Conservation (phyloP, 2,113 vertebrate species). For the Corythoichthys haematopterus region DNA sequence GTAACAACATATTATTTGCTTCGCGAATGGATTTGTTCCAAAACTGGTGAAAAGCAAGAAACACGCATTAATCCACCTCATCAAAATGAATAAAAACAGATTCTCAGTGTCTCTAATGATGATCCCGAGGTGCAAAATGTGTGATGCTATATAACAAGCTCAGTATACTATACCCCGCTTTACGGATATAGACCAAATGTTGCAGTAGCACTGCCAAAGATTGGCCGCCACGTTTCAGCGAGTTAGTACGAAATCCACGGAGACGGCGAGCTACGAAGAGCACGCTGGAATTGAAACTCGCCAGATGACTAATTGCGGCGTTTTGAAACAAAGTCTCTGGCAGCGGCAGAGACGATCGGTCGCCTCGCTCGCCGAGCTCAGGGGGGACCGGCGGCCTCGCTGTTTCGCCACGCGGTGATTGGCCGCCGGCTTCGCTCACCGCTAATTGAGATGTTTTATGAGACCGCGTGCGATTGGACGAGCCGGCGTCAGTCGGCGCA, state of each 20-base stretch:
- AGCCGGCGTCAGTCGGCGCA: constrained; percentile 7
- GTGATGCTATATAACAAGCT: neutral
- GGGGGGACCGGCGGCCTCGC: constrained; percentile 50
- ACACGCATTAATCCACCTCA: neutral
- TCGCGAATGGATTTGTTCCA: too few relatives aligned
- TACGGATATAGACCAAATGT: neutral
- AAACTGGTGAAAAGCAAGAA: too few relatives aligned
- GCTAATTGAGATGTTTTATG: constrained; percentile 44
- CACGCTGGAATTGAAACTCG: constrained; percentile 59
- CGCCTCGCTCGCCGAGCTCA: constrained; percentile 59
- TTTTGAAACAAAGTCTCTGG: constrained; percentile 71
- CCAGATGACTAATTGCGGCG: constrained; percentile 72
- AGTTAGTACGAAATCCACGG: neutral
- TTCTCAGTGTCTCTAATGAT: neutral
- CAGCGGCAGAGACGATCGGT: constrained; percentile 61
- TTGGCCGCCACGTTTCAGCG: neutral
- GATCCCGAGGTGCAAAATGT: neutral
- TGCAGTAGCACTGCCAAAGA: neutral
- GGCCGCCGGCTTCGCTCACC: constrained; percentile 30
- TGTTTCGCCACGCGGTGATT: constrained; percentile 41
- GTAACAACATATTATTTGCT: too few relatives aligned
- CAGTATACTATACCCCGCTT: neutral
- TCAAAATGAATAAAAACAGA: neutral
- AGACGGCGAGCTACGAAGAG: constrained; percentile 21
- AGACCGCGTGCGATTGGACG: constrained; percentile 32